Conservation (phyloP, 2,888 invertebrate species). For the Tenthredo amoena region DNA sequence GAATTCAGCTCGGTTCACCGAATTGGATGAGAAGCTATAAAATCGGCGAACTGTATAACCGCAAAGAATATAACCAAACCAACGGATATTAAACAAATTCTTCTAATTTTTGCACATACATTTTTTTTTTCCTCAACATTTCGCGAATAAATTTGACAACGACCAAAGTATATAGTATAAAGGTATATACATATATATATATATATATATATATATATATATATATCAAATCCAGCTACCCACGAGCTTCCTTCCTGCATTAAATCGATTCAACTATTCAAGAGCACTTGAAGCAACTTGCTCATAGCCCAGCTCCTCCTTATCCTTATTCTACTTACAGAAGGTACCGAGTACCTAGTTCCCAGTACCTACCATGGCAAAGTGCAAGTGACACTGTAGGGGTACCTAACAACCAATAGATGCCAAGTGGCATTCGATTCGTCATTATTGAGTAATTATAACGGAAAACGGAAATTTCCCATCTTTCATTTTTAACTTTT, state of each 20-base stretch:
- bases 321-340: too few relatives aligned
- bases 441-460: background rate
- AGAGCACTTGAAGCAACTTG: slow-evolving; percentile 1
- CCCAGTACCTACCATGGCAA: too few relatives aligned
- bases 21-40: background rate
- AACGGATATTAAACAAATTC: background rate
- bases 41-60: background rate
- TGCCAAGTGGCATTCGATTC: background rate
- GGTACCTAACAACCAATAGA: background rate
- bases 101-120: too few relatives aligned
- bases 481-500: background rate
- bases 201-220: too few relatives aligned
- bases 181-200: background rate
- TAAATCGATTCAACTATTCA: slow-evolving; percentile 24
- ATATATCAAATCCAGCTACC: background rate
- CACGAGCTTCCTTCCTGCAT: background rate
- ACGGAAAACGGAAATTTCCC: background rate
- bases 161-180: background rate
- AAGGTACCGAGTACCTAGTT: too few relatives aligned
- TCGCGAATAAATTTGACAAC: background rate
- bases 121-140: background rate
- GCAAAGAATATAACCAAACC: background rate
- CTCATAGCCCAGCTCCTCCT: too few relatives aligned
- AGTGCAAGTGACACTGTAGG: slow-evolving; percentile 23
- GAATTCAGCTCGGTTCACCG: slow-evolving; percentile 10